Evolutionary conservation across 23 tunicate species (phyloP).

Genomic region (Phallusia fumigata): DNA sequence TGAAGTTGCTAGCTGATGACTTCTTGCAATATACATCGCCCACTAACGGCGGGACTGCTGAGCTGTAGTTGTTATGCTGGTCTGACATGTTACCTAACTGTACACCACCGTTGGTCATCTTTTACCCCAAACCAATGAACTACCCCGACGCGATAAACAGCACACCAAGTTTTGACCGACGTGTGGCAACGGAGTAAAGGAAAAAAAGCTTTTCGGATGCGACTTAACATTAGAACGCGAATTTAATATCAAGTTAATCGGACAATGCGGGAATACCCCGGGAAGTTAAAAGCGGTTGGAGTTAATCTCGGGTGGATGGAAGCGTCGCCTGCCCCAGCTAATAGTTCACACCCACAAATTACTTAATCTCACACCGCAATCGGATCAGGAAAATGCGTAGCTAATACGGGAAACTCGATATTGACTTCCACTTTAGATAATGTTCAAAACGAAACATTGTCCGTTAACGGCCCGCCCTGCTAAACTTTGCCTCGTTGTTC

Average conservation of each 20-base stretch:
- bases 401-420: not conserved
- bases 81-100: no score
- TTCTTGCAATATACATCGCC: slow-evolving; percentile 3
- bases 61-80: not conserved
- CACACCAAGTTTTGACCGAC: no score
- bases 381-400: not conserved
- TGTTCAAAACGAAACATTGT: no score
- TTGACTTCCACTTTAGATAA: slow-evolving; percentile 5
- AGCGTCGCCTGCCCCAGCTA: not conserved
- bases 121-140: not conserved
- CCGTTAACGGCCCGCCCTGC: no score
- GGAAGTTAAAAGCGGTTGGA: not conserved
- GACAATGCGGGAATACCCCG: not conserved
- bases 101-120: no score
- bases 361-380: not conserved
- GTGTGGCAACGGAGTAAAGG: not conserved
- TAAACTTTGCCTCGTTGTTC: no score
- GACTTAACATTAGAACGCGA: not conserved
- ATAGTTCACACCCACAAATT: not conserved
- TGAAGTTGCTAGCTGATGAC: not conserved
- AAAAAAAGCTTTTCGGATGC: not conserved
- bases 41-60: not conserved
- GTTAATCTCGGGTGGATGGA: not conserved
- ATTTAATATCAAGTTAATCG: not conserved
- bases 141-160: not conserved